These are phyloP conservation scores for Lamellibrachia luymesi DNA, from an alignment of 1,140 invertebrate species.

Conservation along the genomic window DNA sequence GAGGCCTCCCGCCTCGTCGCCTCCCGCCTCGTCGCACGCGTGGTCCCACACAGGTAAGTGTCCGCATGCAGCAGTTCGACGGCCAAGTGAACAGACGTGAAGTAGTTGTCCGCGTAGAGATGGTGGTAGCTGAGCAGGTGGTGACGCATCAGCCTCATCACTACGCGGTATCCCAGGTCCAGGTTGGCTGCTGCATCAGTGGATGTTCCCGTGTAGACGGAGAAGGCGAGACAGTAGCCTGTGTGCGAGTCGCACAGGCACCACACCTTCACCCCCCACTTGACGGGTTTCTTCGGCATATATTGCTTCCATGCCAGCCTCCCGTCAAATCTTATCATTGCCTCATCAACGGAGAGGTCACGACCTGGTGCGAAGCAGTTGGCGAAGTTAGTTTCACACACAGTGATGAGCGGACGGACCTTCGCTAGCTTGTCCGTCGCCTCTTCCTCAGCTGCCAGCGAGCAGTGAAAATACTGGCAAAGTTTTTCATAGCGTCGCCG, in stretches of 20 bases:
- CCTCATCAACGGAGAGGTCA: constrained; percentile 46
- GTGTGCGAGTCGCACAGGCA: constrained; percentile 27
- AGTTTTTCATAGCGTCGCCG: neutral
- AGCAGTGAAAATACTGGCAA: neutral
- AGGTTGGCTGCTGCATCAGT: neutral
- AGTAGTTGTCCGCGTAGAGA: neutral
- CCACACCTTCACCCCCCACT: constrained; percentile 57
- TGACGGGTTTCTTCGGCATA: constrained; percentile 52
- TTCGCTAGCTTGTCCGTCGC: neutral
- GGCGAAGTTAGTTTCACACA: neutral
- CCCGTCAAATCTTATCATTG: constrained; percentile 57
- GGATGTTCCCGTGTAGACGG: constrained; percentile 18
- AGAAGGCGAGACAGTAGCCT: constrained; percentile 25
- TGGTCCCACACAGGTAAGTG: too few species aligned
- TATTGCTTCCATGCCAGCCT: constrained; percentile 55
- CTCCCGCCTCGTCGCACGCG: too few species aligned
- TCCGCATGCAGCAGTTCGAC: neutral
- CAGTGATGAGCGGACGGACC: neutral
- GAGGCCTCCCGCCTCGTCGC: too few species aligned
- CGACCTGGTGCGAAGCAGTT: neutral
- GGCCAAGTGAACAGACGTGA: too few species aligned
- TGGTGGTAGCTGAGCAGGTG: neutral
- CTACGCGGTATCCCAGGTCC: neutral
- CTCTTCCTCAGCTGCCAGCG: neutral
- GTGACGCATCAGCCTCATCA: too few species aligned